A percentile compares a stretch with the other conserved stretches of the same genome.
Evolutionary conservation across 2,113 vertebrate species (phyloP).

Genomic region (Gymnarchus niloticus): DNA sequence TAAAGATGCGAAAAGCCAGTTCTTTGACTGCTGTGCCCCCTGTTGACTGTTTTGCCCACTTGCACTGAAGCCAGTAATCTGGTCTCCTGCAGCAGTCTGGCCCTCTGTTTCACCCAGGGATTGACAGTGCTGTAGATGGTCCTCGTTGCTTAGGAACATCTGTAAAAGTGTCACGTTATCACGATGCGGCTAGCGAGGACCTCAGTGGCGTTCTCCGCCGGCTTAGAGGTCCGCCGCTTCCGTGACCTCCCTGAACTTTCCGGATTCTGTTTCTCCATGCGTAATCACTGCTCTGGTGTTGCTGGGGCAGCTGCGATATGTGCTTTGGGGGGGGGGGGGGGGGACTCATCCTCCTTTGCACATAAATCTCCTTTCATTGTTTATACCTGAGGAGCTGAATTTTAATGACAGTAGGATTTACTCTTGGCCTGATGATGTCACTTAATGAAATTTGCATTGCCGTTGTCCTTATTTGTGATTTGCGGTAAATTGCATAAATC

Average conservation of each 20-base stretch:
- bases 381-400: constrained; percentile 20
- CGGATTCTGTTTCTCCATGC: neutral
- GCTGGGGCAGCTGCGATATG: neutral
- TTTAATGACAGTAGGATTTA: neutral
- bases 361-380: constrained; percentile 18
- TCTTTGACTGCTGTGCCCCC: no score
- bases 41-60: neutral
- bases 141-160: neutral
- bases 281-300: neutral
- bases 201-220: neutral
- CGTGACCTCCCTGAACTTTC: neutral
- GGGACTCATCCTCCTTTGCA: neutral
- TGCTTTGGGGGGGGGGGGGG: neutral
- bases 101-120: neutral
- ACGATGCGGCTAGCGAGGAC: neutral
- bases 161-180: neutral
- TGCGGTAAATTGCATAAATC: neutral
- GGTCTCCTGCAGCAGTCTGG: neutral
- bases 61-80: no score
- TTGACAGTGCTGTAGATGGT: no score
- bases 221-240: neutral
- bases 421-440: neutral
- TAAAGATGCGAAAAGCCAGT: neutral
- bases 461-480: neutral
- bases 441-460: neutral